These are phyloP conservation scores for Bombus sylvicola DNA, from an alignment of 1,140 invertebrate species.

Conservation along the genomic window DNA sequence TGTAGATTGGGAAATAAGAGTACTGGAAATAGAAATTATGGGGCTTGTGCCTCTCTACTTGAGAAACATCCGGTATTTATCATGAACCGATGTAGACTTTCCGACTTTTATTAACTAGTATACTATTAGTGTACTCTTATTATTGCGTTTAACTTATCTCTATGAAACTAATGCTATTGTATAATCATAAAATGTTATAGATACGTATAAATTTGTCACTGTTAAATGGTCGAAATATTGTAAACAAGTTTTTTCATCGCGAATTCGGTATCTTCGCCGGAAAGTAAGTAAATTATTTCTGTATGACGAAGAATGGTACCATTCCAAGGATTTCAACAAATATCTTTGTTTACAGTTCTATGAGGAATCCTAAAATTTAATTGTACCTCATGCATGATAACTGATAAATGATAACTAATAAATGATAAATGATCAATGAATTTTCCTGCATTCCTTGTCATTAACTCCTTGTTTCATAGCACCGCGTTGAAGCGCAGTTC, in stretches of 20 bases:
- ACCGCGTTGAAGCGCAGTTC: constrained; percentile 51
- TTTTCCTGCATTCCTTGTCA: constrained; percentile 46
- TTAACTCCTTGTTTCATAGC: constrained; percentile 61
- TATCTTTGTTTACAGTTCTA: background rate
- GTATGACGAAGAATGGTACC: background rate
- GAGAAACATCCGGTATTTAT: background rate
- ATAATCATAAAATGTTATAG: too few relatives aligned
- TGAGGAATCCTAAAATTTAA: constrained; percentile 42
- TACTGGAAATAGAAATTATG: constrained; percentile 29
- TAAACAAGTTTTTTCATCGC: background rate
- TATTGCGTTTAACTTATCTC: background rate
- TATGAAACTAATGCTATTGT: too few relatives aligned
- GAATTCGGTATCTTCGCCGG: background rate
- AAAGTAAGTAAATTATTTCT: background rate
- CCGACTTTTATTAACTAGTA: background rate
- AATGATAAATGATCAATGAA: constrained; percentile 62
- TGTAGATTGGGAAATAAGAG: background rate
- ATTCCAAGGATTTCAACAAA: background rate
- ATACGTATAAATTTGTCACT: too few relatives aligned
- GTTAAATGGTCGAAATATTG: background rate
- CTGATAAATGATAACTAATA: constrained; percentile 53
- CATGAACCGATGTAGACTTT: background rate
- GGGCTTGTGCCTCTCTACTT: background rate
- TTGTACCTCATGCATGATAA: background rate
- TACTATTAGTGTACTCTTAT: too few relatives aligned